Evolutionary conservation across 2,888 invertebrate species (phyloP).

Genomic region (Ormyrus rosae): DNA sequence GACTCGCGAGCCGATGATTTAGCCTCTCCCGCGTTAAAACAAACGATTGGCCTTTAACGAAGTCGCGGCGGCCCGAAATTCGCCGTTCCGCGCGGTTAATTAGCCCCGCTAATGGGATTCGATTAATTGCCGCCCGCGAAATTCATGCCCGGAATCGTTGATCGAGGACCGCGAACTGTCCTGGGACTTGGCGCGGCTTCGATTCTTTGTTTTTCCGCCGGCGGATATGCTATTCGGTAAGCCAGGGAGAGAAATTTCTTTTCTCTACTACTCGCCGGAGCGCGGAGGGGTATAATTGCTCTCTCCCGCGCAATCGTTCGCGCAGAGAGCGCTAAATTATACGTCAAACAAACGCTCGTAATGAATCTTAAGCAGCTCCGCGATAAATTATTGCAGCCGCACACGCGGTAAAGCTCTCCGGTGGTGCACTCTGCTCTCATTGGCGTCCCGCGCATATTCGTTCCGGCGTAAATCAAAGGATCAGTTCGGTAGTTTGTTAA

Average conservation of each 20-base stretch:
- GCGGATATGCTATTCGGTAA: no score
- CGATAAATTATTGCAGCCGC: background rate
- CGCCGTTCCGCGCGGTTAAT: conserved; percentile 13
- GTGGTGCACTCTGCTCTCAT: no score
- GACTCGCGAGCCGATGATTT: conserved; percentile 22
- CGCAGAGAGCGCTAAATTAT: background rate
- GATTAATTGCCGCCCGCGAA: conserved; percentile 9
- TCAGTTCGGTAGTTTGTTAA: no score
- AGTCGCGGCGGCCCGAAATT: conserved; percentile 10
- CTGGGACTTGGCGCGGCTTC: no score
- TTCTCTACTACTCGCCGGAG: no score
- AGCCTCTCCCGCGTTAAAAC: conserved; percentile 16
- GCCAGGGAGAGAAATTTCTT: no score
- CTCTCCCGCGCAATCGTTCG: no score
- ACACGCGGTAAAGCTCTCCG: no score
- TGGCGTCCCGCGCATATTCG: no score
- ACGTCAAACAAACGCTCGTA: background rate
- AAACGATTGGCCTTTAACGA: conserved; percentile 14
- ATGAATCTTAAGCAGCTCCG: background rate
- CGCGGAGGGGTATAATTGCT: no score
- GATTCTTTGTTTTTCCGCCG: no score
- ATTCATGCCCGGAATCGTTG: conserved; percentile 26
- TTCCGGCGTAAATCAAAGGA: no score
- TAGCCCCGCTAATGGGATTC: conserved; percentile 35
- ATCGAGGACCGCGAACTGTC: background rate